Base-by-base conservation (phyloP, 35 echinoderm and acorn worm species). In the Lytechinus variegatus region DNA sequence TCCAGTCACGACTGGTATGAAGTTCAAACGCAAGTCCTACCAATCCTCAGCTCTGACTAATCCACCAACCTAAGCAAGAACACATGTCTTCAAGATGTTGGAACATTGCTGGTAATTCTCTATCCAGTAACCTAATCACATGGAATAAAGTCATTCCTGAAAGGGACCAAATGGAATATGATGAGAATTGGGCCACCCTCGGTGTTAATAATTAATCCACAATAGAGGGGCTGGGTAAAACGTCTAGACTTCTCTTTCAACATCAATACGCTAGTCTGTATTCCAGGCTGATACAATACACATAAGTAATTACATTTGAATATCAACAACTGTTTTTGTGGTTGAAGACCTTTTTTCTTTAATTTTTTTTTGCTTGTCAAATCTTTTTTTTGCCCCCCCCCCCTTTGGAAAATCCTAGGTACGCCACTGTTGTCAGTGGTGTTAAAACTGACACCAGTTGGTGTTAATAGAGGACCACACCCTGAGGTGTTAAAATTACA, bases 121-220 rank as follows among this genome's bases (percentile, higher is more conserved):
- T 79, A 79, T 79, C 66, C 66, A 79, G 66, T 79, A 79, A n/a
- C 19, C 66, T 4, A 71, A 71, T 79, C 66, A 79, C 66, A 79
- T 24, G 19, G 6, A 16, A 24, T 71, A 24, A 10, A 10, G 61
- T 21, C 66, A 79, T 24, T 79, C 66, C 21, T 16, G 14, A 14
- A 79, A 79, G 66, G 4, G 12, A 10, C 19, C 5, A 24, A 79
- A 79, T 19, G 14, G 66, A 79, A 79, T 24, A 79, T 79, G 16
- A 79, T 79, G 66, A 79, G 66, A 79, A 79, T 79, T 52, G 52
- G 88, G 52, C 88, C 88, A 52, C 88, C 88, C 88, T 90, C 88
- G 16, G 13, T 28, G 88, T 29, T 13, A 90, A 54, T 90, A 52
- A 90, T 90, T 52, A 90, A 90, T 90, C 28, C 29, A 19, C 88